These are phyloP conservation scores for Hypsibius dujardini DNA, from an alignment of 1,140 invertebrate genomes.

Conservation along the genomic window DNA sequence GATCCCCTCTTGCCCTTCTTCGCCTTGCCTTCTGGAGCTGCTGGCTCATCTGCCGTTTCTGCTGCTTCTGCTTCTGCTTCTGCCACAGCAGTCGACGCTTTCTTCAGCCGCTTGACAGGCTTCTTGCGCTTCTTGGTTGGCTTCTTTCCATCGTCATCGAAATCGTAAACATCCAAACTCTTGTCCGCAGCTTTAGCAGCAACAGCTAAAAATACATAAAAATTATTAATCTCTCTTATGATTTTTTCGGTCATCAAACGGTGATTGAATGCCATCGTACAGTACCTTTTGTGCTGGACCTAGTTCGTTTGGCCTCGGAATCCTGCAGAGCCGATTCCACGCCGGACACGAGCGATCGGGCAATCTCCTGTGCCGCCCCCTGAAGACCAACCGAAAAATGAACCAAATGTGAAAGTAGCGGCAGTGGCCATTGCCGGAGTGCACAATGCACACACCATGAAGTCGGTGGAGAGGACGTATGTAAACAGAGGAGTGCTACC, in stretches of 20 bases:
- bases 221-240: conserved; percentile 5
- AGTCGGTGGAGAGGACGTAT: conserved; percentile 5
- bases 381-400: too few species aligned
- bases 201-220: neutral
- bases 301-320: neutral
- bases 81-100: neutral
- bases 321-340: neutral
- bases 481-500: neutral
- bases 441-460: too few species aligned
- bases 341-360: neutral
- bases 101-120: too few species aligned
- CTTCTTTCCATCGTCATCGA: conserved; percentile 5
- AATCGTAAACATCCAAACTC: neutral
- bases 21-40: neutral
- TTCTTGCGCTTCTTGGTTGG: neutral
- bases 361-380: neutral
- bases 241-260: too few species aligned
- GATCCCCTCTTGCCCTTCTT: neutral
- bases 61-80: neutral
- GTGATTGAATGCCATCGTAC: too few species aligned
- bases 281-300: too few species aligned
- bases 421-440: too few species aligned
- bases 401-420: too few species aligned
- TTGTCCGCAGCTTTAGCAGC: neutral
- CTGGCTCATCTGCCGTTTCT: neutral